phyloP scores from a whole-genome alignment of 2,888 invertebrate genomes.

The Pristionchus arcanus region DNA sequence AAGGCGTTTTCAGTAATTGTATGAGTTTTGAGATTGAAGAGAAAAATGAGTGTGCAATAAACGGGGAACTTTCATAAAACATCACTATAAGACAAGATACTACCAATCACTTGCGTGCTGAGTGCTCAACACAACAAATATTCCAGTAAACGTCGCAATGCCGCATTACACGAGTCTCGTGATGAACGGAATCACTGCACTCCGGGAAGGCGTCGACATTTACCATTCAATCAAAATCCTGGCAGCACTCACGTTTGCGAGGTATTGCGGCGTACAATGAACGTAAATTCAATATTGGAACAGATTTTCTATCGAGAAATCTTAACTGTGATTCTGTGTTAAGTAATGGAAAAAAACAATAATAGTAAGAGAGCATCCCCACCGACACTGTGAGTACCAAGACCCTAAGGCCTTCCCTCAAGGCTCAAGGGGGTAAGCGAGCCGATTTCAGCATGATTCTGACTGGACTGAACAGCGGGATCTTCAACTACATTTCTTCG shows the following conservation, averaged over 20 bases:
- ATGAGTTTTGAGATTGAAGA: no score
- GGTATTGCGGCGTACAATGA: neutral
- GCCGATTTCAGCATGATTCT: constrained; percentile 72
- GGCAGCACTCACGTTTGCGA: neutral
- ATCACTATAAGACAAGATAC: no score
- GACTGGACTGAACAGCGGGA: constrained; percentile 76
- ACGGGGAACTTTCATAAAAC: no score
- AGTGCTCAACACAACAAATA: neutral
- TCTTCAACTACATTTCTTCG: constrained; percentile 73
- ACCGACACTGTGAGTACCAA: no score
- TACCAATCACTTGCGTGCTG: neutral
- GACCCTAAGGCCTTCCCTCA: no score
- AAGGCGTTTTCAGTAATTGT: no score
- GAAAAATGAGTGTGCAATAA: neutral
- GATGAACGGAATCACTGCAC: constrained; percentile 13
- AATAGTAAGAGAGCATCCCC: no score
- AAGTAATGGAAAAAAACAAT: neutral
- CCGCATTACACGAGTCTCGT: constrained; percentile 36
- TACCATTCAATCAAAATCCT: neutral
- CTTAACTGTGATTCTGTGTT: neutral
- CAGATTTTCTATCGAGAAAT: neutral
- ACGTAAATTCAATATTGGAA: neutral
- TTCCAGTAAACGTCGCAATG: neutral
- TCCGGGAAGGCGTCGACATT: neutral
- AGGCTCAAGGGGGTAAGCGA: no score